Conservation (phyloP, 2,113 vertebrate genomes). For the Saguinus midas region DNA sequence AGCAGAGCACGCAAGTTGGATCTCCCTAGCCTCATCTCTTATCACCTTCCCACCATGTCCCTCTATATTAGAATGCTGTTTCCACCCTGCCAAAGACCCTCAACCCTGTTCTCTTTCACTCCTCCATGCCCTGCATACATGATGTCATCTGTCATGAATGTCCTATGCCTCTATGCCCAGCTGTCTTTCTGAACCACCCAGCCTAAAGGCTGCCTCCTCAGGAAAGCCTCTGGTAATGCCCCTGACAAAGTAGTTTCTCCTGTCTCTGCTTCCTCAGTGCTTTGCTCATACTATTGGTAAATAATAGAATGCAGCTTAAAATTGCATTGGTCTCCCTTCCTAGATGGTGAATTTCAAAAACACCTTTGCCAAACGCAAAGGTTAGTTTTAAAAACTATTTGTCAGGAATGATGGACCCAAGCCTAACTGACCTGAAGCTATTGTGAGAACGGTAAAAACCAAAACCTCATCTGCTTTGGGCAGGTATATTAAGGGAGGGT, state of each 20-base stretch:
- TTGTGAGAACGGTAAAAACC: not conserved
- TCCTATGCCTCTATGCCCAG: not conserved
- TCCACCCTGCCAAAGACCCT: too few species aligned
- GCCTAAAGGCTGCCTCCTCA: not conserved
- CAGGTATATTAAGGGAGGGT: not conserved
- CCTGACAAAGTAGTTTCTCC: not conserved
- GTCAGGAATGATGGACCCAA: not conserved
- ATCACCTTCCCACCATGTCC: not conserved
- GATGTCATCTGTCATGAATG: not conserved
- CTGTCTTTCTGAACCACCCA: not conserved
- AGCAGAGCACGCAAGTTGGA: not conserved
- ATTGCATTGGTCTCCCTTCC: not conserved
- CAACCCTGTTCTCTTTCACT: not conserved
- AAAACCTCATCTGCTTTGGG: not conserved
- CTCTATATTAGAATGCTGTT: not conserved
- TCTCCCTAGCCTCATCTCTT: not conserved
- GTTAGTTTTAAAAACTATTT: not conserved
- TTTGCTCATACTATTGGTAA: not conserved
- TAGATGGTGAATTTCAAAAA: not conserved
- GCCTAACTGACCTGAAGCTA: too few species aligned
- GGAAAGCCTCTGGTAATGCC: not conserved
- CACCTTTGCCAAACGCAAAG: not conserved
- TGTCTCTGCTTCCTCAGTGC: not conserved
- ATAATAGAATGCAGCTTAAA: not conserved
- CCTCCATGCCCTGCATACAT: rapidly evolving